Base-by-base conservation (phyloP, 1,140 invertebrate genomes). In the Drosophila lacteicornis region DNA sequence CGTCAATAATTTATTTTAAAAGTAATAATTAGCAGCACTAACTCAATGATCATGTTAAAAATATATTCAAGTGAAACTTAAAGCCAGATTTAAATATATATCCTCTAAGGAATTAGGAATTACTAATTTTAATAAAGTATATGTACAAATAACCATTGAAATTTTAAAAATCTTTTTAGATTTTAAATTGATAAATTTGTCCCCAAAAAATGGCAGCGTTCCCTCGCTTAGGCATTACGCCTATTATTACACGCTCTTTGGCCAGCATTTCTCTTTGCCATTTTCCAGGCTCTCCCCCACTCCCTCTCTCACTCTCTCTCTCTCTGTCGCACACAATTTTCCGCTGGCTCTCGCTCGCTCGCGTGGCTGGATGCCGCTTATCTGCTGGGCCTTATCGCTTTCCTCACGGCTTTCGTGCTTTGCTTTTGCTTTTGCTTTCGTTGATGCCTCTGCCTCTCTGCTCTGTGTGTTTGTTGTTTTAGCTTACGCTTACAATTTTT, bases 401-500 rank as follows among this genome's bases (percentile, higher is more conserved):
- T 71, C 68, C 74, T 69, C 82, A 65, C 63, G 68, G 65, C 69
- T 70, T 42, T 58, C 38, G 22, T 25, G 45, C 40, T 46, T 59
- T 77, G 46, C 66, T 57, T 76, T 70, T 82, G 78, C 57, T 22
- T 55, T 36, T 22, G 33, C 7, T n/a, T 40, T 82, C 65, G 78
- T 62, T 79, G 66, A 63, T 69, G 76, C 63, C 62, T 69, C 75
- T 68, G 71, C 55, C 55, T 8, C 19, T 40, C 53, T 22, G 30
- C 8, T 9, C 70, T 86, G 70, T 75, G 66, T 84, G 69, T 90
- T 88, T 88, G 78, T 90, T 88, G 85, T 88, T 88, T 88, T 81
- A 84, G 85, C 81, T 90, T 88, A 88, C 84, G 84, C 84, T 87
- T 90, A 84, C 80, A 88, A 84, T 88, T 88, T 88, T 88, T 88